A percentile compares a stretch with the other conserved stretches of the same genome.
Conservation (phyloP, 2,797 vertebrate species). For the Anguilla marmorata region DNA sequence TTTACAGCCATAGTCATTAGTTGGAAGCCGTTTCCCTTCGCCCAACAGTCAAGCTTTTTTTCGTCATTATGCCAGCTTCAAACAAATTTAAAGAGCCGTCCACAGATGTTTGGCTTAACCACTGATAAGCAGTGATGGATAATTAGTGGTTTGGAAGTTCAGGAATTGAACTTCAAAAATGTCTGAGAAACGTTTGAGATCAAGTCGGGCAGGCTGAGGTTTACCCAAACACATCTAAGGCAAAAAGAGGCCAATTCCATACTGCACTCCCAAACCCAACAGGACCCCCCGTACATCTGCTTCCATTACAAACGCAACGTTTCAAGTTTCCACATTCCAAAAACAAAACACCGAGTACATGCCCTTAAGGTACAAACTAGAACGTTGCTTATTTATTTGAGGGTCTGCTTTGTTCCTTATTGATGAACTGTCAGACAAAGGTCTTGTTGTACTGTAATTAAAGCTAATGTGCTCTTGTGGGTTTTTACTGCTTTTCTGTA, state of each 20-base stretch:
- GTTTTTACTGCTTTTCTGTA: not conserved
- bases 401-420: not conserved
- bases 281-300: not conserved
- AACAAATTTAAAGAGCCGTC: not conserved
- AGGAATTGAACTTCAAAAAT: not conserved
- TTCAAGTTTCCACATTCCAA: not conserved
- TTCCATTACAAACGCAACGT: not conserved
- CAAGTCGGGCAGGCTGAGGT: not conserved
- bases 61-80: not conserved
- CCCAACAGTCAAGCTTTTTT: not conserved
- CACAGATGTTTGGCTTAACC: slow-evolving; percentile 19
- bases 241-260: not conserved
- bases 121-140: slow-evolving; percentile 16
- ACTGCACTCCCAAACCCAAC: not conserved
- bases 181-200: not conserved
- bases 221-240: not conserved
- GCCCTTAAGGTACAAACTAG: not conserved
- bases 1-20: slow-evolving; percentile 5
- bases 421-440: not conserved
- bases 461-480: not conserved
- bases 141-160: slow-evolving; percentile 38
- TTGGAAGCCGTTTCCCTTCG: not conserved
- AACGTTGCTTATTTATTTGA: not conserved
- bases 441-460: slow-evolving; percentile 7
- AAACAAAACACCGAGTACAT: not conserved